These are phyloP conservation scores for Trimorus sp. DNA, from an alignment of 2,888 invertebrate species.

Conservation along the genomic window DNA sequence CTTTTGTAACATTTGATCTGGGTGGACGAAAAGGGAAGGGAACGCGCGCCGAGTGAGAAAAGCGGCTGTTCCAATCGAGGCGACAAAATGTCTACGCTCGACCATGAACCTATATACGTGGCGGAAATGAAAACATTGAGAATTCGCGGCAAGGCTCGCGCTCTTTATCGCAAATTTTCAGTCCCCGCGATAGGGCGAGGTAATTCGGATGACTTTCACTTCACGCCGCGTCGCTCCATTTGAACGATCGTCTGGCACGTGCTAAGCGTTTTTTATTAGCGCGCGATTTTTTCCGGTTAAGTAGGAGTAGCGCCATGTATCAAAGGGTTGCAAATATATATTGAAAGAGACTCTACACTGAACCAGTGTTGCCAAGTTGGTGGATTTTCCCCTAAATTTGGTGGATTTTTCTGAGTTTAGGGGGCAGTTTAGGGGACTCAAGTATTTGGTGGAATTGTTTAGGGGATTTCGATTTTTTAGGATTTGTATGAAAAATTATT, in stretches of 20 bases:
- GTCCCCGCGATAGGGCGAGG: slow-evolving; percentile 50
- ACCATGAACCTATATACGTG: slow-evolving; percentile 53
- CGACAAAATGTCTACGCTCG: slow-evolving; percentile 63
- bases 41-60: slow-evolving; percentile 31
- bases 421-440: no score
- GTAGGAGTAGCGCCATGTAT: no score
- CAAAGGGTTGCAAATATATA: not conserved
- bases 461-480: no score
- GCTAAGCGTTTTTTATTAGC: no score
- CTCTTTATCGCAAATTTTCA: slow-evolving; percentile 52
- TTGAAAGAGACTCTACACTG: no score
- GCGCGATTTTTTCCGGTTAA: no score
- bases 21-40: slow-evolving; percentile 33
- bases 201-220: slow-evolving; percentile 60
- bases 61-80: slow-evolving; percentile 42
- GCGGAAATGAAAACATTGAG: slow-evolving; percentile 64
- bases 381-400: no score
- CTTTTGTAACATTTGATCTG: slow-evolving; percentile 44
- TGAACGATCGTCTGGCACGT: slow-evolving; percentile 9
- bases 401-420: no score
- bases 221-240: slow-evolving; percentile 32
- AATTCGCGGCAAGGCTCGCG: slow-evolving; percentile 46
- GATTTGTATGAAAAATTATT: no score
- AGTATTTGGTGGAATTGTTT: no score
- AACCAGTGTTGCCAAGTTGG: no score